These are phyloP conservation scores for Gnathonemus longibarbis DNA, from an alignment of 2,113 vertebrate species.

Conservation along the genomic window DNA sequence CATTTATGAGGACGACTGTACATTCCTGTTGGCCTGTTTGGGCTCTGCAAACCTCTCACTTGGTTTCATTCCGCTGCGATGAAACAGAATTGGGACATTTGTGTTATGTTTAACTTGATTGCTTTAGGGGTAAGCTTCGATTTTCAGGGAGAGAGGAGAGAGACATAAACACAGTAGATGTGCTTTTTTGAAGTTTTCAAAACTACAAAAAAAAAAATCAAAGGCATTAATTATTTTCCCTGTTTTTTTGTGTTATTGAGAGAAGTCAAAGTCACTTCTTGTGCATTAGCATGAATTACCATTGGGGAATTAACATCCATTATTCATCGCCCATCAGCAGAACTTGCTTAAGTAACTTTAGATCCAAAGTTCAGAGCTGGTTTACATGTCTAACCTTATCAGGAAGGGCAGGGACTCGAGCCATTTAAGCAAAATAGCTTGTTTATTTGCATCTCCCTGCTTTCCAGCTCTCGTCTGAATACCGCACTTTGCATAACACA, in stretches of 20 bases:
- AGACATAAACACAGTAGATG: not conserved
- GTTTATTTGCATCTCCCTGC: not conserved
- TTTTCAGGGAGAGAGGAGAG: not conserved
- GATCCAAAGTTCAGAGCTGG: slow-evolving; percentile 2
- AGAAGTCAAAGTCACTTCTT: not conserved
- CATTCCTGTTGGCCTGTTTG: not conserved
- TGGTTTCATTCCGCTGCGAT: not conserved
- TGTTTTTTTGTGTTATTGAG: not conserved
- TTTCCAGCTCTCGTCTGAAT: not conserved
- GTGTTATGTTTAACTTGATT: not conserved
- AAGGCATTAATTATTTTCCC: not conserved
- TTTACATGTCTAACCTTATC: slow-evolving; percentile 2
- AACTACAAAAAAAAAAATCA: not conserved
- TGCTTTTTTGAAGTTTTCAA: slow-evolving; percentile 1
- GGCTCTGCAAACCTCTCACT: not conserved
- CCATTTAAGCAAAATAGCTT: not conserved
- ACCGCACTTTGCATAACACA: not conserved
- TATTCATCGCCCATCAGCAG: not conserved
- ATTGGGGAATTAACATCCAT: slow-evolving; percentile 4
- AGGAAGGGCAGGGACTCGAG: not conserved
- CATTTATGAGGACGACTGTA: not conserved
- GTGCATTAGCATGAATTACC: not conserved
- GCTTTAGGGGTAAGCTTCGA: not conserved
- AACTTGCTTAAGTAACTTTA: slow-evolving; percentile 4
- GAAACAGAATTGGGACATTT: not conserved